Conservation (phyloP, 1,140 invertebrate species). For the Drosophila auraria region DNA sequence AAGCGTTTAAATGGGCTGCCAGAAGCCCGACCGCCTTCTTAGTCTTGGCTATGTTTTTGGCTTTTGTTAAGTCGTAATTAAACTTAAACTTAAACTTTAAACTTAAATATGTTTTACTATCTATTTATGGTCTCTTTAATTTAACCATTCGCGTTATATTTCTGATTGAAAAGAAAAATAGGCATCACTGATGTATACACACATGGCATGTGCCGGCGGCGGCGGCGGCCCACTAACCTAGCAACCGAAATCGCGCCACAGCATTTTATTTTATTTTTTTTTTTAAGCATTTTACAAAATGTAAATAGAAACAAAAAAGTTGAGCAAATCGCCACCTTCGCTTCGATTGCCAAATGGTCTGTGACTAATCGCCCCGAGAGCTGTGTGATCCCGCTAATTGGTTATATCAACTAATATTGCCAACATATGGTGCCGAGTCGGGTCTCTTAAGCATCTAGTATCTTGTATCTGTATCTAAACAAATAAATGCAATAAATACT, state of each 20-base stretch:
- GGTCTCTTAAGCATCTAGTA: constrained; percentile 12
- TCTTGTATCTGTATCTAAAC: constrained; percentile 1
- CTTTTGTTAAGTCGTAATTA: too few species aligned
- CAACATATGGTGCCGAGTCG: constrained; percentile 30
- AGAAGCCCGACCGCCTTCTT: too few species aligned
- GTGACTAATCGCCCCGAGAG: constrained; percentile 65
- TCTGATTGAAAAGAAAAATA: too few species aligned
- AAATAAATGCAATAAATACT: constrained; percentile 8
- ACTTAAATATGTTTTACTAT: too few species aligned
- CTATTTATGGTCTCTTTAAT: too few species aligned
- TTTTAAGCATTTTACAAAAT: constrained; percentile 39
- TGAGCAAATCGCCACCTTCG: constrained; percentile 60
- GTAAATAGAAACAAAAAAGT: constrained; percentile 52
- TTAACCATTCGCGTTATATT: too few species aligned
- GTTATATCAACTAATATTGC: constrained; percentile 45
- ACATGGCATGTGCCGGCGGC: constrained; percentile 20
- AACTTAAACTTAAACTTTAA: too few species aligned
- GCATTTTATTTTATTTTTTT: background rate
- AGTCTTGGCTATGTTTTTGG: too few species aligned
- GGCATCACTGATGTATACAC: background rate
- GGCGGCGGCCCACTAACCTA: constrained; percentile 21
- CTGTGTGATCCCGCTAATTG: constrained; percentile 69
- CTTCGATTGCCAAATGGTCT: constrained; percentile 55
- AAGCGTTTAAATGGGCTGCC: too few species aligned
- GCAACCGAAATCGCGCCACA: constrained; percentile 14